Evolutionary conservation across 2,888 invertebrate species (phyloP).

Genomic region (Polia nebulosa): DNA sequence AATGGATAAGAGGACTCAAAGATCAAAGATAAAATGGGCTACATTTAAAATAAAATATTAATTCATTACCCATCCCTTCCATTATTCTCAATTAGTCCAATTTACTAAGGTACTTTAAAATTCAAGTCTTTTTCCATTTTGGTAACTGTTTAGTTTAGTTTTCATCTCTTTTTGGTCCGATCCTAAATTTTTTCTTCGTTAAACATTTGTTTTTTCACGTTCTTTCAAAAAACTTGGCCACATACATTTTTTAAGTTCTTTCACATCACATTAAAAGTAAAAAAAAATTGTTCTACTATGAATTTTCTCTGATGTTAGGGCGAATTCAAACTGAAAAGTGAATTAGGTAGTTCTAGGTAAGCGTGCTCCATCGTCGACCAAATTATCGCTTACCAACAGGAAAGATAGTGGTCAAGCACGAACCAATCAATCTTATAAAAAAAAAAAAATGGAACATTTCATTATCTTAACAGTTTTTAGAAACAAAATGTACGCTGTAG

Average conservation of each 20-base stretch:
- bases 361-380: too few species aligned
- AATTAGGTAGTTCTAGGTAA: too few species aligned
- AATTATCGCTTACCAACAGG: too few species aligned
- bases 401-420: too few species aligned
- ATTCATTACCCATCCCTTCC: slow-evolving; percentile 6
- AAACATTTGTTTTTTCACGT: slow-evolving; percentile 9
- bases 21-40: neutral
- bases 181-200: slow-evolving; percentile 1
- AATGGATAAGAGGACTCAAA: neutral
- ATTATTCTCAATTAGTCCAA: slow-evolving; percentile 39
- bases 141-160: neutral
- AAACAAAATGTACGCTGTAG: too few species aligned
- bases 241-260: slow-evolving; percentile 3
- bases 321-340: neutral
- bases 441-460: too few species aligned
- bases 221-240: neutral
- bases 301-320: slow-evolving; percentile 4
- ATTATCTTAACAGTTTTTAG: neutral
- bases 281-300: slow-evolving; percentile 47
- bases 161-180: neutral
- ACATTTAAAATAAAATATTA: slow-evolving; percentile 1
- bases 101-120: slow-evolving; percentile 20
- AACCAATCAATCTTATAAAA: too few species aligned
- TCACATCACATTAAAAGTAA: slow-evolving; percentile 49
- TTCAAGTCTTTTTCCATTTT: slow-evolving; percentile 9